These are phyloP conservation scores for Brevimyrus niger DNA, from an alignment of 2,113 vertebrate species.

Conservation along the genomic window DNA sequence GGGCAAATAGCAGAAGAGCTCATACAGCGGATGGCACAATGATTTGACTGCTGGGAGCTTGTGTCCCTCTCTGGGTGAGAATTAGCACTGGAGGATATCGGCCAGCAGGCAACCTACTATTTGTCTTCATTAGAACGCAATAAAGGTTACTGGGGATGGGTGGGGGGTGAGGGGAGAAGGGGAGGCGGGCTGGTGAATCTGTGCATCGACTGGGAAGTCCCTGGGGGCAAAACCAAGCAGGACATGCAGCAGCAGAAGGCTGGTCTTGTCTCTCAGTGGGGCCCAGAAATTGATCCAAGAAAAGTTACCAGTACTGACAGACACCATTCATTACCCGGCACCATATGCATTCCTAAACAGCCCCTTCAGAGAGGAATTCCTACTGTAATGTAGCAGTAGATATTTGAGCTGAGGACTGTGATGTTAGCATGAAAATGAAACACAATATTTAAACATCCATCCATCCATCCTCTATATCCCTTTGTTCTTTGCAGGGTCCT, in stretches of 20 bases:
- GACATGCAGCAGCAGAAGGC: background rate
- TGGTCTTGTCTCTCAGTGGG: background rate
- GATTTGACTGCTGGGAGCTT: background rate
- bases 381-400: background rate
- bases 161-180: background rate
- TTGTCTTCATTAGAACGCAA: constrained; percentile 14
- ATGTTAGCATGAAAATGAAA: background rate
- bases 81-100: background rate
- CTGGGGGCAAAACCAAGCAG: background rate
- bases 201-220: background rate
- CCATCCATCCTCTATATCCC: background rate
- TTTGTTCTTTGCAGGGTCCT: background rate
- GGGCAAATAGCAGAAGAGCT: background rate
- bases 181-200: background rate
- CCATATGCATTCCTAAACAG: background rate
- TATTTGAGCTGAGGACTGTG: background rate
- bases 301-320: background rate
- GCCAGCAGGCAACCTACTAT: background rate
- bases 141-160: constrained; percentile 4
- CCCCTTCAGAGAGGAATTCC: background rate
- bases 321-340: background rate
- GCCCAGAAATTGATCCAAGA: background rate
- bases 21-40: background rate
- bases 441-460: background rate
- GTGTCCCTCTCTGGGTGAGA: background rate